Base-by-base conservation (phyloP, 2,113 vertebrate species). In the Suncus etruscus region DNA sequence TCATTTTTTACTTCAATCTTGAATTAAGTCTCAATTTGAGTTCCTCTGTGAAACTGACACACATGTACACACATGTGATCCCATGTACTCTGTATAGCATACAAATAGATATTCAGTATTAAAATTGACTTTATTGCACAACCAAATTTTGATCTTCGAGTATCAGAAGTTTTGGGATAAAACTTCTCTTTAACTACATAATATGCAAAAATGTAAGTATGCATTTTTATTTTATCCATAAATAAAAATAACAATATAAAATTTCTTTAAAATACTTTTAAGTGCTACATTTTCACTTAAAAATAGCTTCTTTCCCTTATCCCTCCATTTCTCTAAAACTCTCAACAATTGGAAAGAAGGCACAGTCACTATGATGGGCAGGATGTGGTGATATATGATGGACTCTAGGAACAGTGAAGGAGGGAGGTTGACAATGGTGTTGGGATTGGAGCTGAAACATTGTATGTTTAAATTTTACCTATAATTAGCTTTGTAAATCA, bases 11-110 rank as follows among this genome's bases (percentile, higher is more conserved):
- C 47, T 20, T 86, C 47, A 25, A 69, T 89, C 68, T 45, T 77
- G 32, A 58, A 79, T 82, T 91, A 82, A 95, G 70, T 20, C 87
- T 85, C 74, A 94, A 48, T 72, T 25, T 32, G 11, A 24, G n/a
- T 58, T n/a, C 25, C 65, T 15, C 20, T 24, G 48, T 65, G 87
- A 54, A 74, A 15, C 25, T 85, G n/a, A 75, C n/a, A 58, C 14
- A 29, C 24, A 22, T 18, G 81, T 47, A 31, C 65, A 47, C 58
- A 25, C 0, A 61, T 29, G 66, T 27, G 70, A 39, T 32, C 25
- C 39, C 0, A 3, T 3, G 22, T 14, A 25, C 11, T 27, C 48
- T 72, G 7, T 1, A 93, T 51, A 72, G 45, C 29, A 10, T 4
- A 22, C 48, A 81, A 90, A 89, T n/a, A 82, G 65, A 74, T 65